Percentiles rank a stretch among this genome's conserved stretches.
Conservation (phyloP, 2,113 vertebrate species). For the Myanophis thanlyinensis region DNA sequence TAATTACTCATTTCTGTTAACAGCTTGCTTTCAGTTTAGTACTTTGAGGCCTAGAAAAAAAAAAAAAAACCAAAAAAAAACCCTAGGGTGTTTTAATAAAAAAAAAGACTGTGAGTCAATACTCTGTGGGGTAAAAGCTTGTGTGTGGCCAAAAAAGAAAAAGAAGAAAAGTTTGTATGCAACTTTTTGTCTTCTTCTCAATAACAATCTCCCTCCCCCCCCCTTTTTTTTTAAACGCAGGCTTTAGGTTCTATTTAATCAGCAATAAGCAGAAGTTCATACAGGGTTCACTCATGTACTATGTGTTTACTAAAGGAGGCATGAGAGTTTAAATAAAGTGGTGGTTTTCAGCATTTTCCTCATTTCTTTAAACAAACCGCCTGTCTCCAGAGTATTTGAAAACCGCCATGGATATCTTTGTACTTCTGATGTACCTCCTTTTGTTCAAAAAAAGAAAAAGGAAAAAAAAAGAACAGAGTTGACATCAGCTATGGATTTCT, state of each 20-base stretch:
- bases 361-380: conserved; percentile 82
- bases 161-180: conserved; percentile 72
- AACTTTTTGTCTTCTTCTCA: conserved; percentile 74
- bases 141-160: conserved; percentile 77
- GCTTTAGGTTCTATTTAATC: conserved; percentile 75
- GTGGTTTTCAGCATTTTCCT: conserved; percentile 80
- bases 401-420: conserved; percentile 50
- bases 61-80: conserved; percentile 52
- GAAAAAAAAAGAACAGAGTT: conserved; percentile 35
- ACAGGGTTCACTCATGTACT: conserved; percentile 81
- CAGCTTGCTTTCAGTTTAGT: conserved; percentile 83
- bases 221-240: conserved; percentile 63
- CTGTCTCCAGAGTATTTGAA: conserved; percentile 72
- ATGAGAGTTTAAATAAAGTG: conserved; percentile 82
- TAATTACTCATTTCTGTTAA: conserved; percentile 89
- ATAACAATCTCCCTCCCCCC: conserved; percentile 55
- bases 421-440: conserved; percentile 54
- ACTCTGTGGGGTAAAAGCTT: conserved; percentile 75
- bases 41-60: conserved; percentile 75
- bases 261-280: conserved; percentile 80
- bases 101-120: conserved; percentile 72
- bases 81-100: conserved; percentile 72
- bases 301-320: conserved; percentile 81
- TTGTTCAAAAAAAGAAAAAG: conserved; percentile 29
- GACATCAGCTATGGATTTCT: conserved; percentile 58